These are phyloP conservation scores for Madoqua kirkii DNA, from an alignment of 2,113 vertebrate species.

Conservation along the genomic window DNA sequence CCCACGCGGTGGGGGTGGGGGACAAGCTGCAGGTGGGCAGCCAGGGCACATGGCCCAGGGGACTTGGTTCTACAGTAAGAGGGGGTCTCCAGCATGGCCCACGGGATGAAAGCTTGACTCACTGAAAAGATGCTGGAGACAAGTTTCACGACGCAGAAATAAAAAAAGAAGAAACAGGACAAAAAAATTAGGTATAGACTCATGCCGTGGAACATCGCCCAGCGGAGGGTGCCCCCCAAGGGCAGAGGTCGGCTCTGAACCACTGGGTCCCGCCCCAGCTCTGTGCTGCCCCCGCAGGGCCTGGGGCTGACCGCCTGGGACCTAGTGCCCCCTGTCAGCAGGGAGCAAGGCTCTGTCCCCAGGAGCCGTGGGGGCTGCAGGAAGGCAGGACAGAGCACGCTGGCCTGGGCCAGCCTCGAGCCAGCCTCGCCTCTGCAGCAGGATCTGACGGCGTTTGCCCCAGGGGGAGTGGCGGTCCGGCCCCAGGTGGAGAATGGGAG, in stretches of 20 bases:
- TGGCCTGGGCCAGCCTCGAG: too few relatives aligned
- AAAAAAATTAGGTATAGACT: too few relatives aligned
- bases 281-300: accelerated
- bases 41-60: background rate
- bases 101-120: background rate
- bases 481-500: accelerated
- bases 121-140: background rate
- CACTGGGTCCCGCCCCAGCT: accelerated
- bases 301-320: background rate
- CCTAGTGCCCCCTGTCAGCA: accelerated
- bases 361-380: accelerated
- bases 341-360: background rate
- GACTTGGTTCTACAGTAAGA: background rate
- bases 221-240: background rate
- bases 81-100: background rate
- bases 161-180: background rate
- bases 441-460: background rate
- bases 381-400: background rate
- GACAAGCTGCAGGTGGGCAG: accelerated
- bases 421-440: background rate
- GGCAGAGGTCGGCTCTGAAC: background rate
- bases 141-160: accelerated
- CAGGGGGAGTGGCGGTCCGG: background rate
- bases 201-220: accelerated
- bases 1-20: accelerated